phyloP scores from a whole-genome alignment of 2,797 vertebrate species.

The Lates japonicus region DNA sequence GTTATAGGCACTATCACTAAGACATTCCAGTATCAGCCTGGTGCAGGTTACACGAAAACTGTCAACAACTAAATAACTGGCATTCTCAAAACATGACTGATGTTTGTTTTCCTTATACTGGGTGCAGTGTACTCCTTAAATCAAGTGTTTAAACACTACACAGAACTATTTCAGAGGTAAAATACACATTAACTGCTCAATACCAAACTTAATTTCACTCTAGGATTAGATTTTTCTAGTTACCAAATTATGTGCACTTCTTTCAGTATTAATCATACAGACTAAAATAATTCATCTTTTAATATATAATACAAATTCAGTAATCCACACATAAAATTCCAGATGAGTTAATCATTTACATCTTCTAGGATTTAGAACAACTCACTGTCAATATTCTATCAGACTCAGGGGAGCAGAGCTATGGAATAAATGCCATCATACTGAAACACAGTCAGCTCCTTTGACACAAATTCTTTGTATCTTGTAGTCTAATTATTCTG shows the following conservation, averaged over 20 bases:
- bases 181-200: not conserved
- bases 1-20: not conserved
- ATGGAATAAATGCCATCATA: not conserved
- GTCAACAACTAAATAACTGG: not conserved
- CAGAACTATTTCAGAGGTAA: no score
- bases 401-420: not conserved
- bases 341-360: not conserved
- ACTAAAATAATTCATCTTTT: not conserved
- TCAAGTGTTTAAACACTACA: no score
- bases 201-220: not conserved
- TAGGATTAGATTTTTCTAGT: not conserved
- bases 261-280: not conserved
- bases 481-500: not conserved
- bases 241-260: not conserved
- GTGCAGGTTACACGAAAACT: constrained; percentile 1
- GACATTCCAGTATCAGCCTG: not conserved
- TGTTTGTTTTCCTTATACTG: no score
- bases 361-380: not conserved
- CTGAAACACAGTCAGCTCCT: not conserved
- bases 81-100: no score
- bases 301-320: not conserved
- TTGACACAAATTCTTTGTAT: not conserved
- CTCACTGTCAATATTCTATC: not conserved
- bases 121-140: no score
- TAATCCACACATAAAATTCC: not conserved